These are phyloP conservation scores for Calliphora vomitoria DNA, from an alignment of 2,888 invertebrate genomes.

Conservation along the genomic window DNA sequence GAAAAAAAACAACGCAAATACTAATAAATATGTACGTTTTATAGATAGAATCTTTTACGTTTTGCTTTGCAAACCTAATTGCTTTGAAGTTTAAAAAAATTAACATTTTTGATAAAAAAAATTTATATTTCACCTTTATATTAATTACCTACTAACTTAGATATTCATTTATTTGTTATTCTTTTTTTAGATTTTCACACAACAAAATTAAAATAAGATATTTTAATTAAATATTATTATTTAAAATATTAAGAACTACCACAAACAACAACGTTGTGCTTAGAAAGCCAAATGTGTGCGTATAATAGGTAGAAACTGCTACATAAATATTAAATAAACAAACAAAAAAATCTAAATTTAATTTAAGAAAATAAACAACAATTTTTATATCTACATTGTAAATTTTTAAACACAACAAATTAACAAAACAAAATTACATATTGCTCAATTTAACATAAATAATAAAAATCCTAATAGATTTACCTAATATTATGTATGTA, in stretches of 20 bases:
- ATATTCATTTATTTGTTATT: neutral
- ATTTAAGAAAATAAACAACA: slow-evolving; percentile 3
- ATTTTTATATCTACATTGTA: neutral
- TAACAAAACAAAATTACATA: neutral
- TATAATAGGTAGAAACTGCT: neutral
- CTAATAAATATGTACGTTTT: neutral
- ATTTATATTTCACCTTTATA: too few relatives aligned
- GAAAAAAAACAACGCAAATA: neutral
- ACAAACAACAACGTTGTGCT: neutral
- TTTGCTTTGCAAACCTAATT: too few relatives aligned
- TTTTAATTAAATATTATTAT: slow-evolving; percentile 6
- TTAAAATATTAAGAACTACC: neutral
- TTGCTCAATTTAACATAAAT: slow-evolving; percentile 1
- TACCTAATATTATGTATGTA: too few relatives aligned
- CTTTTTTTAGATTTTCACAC: neutral
- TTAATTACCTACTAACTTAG: too few relatives aligned
- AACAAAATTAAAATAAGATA: neutral
- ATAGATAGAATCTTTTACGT: neutral
- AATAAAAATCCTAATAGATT: neutral
- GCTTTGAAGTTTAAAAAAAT: too few relatives aligned
- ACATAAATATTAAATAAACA: slow-evolving; percentile 5
- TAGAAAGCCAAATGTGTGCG: neutral
- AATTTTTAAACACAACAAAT: neutral
- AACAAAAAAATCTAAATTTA: slow-evolving; percentile 7
- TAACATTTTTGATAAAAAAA: too few relatives aligned